Conservation (phyloP, 2,888 invertebrate species). For the Phorcus lineatus region DNA sequence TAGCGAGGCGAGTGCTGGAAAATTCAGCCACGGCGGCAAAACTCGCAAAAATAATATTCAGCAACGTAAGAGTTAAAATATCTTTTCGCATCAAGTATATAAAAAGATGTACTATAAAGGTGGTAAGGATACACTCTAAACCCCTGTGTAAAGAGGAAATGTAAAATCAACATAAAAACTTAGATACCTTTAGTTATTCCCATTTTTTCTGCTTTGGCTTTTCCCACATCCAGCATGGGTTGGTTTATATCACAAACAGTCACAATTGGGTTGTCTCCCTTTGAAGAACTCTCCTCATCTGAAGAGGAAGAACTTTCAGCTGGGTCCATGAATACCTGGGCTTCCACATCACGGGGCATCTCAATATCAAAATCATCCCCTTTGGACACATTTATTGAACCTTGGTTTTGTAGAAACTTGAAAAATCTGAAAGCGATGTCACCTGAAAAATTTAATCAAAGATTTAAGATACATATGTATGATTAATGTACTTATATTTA, state of each 20-base stretch:
- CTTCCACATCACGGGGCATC: conserved; percentile 37
- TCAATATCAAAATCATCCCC: conserved; percentile 40
- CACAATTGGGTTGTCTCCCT: conserved; percentile 53
- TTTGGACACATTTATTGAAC: neutral
- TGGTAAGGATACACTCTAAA: too few species aligned
- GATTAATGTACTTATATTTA: too few species aligned
- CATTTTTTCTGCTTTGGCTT: conserved; percentile 81
- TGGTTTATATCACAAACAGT: conserved; percentile 88
- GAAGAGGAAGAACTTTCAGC: conserved; percentile 38
- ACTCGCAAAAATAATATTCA: too few species aligned
- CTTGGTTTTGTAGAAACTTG: conserved; percentile 63
- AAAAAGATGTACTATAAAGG: too few species aligned
- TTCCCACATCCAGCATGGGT: conserved; percentile 95
- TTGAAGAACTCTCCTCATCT: conserved; percentile 15
- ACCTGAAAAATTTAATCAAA: conserved; percentile 78
- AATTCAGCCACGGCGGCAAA: too few species aligned
- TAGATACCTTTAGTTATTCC: conserved; percentile 76
- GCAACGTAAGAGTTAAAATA: too few species aligned
- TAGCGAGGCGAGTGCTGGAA: too few species aligned
- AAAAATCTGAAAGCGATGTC: conserved; percentile 94
- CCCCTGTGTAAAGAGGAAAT: too few species aligned
- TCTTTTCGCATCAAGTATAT: too few species aligned
- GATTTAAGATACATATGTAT: too few species aligned
- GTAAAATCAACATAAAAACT: too few species aligned
- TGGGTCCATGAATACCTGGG: conserved; percentile 36